Evolutionary conservation across 1,140 invertebrate genomes (phyloP).

Genomic region (Plectrocnemia conspersa): DNA sequence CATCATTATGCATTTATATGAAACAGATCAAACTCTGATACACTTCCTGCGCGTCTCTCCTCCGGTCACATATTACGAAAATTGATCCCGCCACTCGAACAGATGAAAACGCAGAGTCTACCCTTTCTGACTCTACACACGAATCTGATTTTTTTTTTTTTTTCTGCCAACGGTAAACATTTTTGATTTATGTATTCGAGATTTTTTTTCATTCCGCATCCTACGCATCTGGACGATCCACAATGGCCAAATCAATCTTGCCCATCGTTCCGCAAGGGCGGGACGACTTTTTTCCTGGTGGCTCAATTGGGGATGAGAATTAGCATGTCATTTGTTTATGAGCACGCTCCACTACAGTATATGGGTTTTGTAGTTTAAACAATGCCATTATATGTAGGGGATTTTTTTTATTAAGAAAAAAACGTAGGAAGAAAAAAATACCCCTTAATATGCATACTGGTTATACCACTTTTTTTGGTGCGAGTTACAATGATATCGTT

Average conservation of each 20-base stretch:
- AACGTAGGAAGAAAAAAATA: conserved; percentile 24
- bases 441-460: conserved; percentile 11
- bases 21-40: conserved; percentile 9
- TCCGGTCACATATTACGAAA: conserved; percentile 10
- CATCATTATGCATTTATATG: conserved; percentile 25
- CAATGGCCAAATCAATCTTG: too few species aligned
- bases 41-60: neutral
- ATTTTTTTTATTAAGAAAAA: conserved; percentile 23
- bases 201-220: too few species aligned
- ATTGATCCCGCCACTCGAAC: conserved; percentile 8
- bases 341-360: conserved; percentile 23
- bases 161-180: too few species aligned
- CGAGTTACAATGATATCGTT: conserved; percentile 2
- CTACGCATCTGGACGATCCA: too few species aligned
- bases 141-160: too few species aligned
- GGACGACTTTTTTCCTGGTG: too few species aligned
- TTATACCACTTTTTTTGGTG: conserved; percentile 13
- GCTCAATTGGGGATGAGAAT: too few species aligned
- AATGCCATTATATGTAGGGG: conserved; percentile 11
- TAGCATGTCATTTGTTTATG: conserved; percentile 32
- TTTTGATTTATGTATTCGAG: too few species aligned
- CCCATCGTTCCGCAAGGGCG: too few species aligned
- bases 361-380: conserved; percentile 29
- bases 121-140: too few species aligned
- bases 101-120: neutral